Base-by-base conservation (phyloP, 2,797 vertebrate species). In the Pelochelys cantorii region DNA sequence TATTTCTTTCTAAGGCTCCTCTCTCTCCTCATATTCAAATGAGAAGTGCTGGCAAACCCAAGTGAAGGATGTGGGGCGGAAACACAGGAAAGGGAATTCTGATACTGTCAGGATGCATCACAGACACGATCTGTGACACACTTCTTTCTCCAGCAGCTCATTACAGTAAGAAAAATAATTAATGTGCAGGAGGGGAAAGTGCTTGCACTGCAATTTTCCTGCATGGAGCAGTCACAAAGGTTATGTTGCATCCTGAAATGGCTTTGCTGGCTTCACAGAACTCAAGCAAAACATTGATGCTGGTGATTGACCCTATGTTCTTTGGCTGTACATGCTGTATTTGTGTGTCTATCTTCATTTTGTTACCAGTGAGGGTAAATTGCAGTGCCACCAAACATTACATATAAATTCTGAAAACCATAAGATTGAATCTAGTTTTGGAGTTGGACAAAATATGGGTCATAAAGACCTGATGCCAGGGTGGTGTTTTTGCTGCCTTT, bases 281-380 rank as follows among this genome's bases (percentile, higher is more conserved):
- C 85, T 91, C 82, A 94, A 79, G 89, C 78, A 95, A 95, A 90
- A 81, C 85, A 85, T 0, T 95, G 90, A 87, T 59, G 20, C 87
- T 90, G 85, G 79, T 85, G 74, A 62, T 34, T 90, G 55, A 29
- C 79, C 59, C 83, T 79, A 23, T 57, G n/a, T 95, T 93, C 87
- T 87, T 42, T 0, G 1, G 4, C 79, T 90, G n/a, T 84, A 34
- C 88, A 89, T 93, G 62, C 53, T 56, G 22, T 90, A 80, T 93
- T 71, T 74, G 18, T 65, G 37, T 90, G 90, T 75, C 81, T 83
- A 53, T 23, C 53, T 94, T 87, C 85, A 48, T 71, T 93, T 93
- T 88, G 84, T 79, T 77, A 55, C 88, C 53, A 56, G 53, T 90
- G 85, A 89, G 68, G 86, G 37, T 82, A 59, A 78, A 56, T 55